phyloP scores from a whole-genome alignment of 2,113 vertebrate species.

The Ibidorhyncha struthersii region DNA sequence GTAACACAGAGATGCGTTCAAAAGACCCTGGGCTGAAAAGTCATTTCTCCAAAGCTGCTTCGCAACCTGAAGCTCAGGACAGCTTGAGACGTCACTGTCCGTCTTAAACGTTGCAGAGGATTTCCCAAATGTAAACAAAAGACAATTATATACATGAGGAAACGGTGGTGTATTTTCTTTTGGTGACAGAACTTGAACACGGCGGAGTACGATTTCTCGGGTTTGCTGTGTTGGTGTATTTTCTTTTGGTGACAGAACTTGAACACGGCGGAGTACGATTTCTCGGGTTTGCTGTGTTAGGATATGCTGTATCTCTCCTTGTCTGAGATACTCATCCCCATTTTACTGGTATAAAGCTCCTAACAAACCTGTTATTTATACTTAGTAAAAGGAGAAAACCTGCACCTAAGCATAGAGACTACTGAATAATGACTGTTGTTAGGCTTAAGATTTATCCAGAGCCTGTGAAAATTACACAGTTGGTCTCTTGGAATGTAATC shows the following conservation, averaged over 20 bases:
- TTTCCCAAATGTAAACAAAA: background rate
- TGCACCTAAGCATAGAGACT: background rate
- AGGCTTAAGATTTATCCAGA: background rate
- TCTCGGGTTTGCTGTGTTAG: background rate
- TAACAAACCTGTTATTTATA: background rate
- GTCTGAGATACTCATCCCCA: background rate
- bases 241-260: background rate
- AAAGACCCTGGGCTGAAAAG: background rate
- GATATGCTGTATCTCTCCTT: background rate
- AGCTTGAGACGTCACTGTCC: background rate
- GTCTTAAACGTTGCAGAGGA: background rate
- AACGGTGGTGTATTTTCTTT: background rate
- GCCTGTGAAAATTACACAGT: background rate
- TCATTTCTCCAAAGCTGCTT: background rate
- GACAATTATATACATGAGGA: background rate
- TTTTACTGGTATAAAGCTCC: background rate
- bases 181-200: background rate
- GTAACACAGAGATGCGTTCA: rapidly evolving
- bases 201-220: background rate
- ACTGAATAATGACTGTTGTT: background rate
- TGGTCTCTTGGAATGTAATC: background rate
- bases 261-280: background rate
- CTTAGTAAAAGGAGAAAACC: background rate
- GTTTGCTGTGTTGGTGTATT: background rate
- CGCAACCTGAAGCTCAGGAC: background rate